Evolutionary conservation across 2,888 invertebrate species (phyloP), one percentile per base, ranked within the genome.

Genomic region (Megalurothrips usitatus): DNA sequence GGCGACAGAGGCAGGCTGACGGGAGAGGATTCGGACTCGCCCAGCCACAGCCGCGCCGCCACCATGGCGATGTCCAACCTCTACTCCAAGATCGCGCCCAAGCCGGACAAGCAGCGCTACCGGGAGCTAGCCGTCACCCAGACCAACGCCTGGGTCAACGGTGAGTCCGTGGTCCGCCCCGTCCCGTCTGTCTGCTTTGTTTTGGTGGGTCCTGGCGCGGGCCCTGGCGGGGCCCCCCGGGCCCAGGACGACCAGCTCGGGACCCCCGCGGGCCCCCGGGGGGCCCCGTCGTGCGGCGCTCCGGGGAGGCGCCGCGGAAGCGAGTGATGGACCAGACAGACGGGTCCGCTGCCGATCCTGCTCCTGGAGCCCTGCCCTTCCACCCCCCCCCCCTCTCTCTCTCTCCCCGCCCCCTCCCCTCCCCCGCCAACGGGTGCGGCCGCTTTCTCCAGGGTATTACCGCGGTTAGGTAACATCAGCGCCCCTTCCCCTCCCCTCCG

Each of bases 101-200:
- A 93, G 88, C 92, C 93, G 83, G 89, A 91, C 83, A 94, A 94
- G 89, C 68, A 75, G 68, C 68, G 68, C 23, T 75, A 75, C 68
- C 23, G 68, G 23, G 94, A 94, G 86, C 92, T 94, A 90, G 91
- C 93, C 83, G 93, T 94, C 85, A 92, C 93, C 81, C 94, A 95
- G 89, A 93, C 94, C 78, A 94, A 93, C 87, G 91, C 94, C 86
- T 95, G 95, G 95, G 93, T 94, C 90, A 94, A 94, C 88, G 95
- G 95, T 95, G 90, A 93, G 92, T 85, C 19, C 68, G 68, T 75
- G 26, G 68, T 75, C 68, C 26, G 68, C 26, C 23, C 68, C 19
- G 34, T 43, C 34, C 34, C 34, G 52, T 52, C 52, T 52, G 6
- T 43, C 34, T 43, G 26, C 23, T 75, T 75, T 75, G 68, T 75